Percentiles rank a stretch among this genome's conserved stretches.
Evolutionary conservation across 2,888 invertebrate genomes (phyloP).

Genomic region (Caenorhabditis uteleia): DNA sequence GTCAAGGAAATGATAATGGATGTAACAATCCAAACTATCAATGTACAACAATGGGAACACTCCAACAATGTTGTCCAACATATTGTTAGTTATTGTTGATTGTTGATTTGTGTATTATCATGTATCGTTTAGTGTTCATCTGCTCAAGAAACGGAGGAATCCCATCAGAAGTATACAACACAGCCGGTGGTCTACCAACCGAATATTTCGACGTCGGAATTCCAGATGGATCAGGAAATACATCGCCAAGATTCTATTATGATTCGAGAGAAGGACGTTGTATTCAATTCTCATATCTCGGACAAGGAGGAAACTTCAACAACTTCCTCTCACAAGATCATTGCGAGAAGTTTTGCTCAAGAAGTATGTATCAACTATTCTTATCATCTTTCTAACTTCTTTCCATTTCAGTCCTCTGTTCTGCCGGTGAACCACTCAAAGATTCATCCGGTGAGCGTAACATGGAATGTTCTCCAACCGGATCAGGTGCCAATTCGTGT

Average conservation of each 20-base stretch:
- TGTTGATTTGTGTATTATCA: not conserved
- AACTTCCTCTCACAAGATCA: conserved; percentile 68
- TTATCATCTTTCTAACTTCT: not conserved
- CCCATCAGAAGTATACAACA: conserved; percentile 69
- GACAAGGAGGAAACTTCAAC: conserved; percentile 69
- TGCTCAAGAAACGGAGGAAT: conserved; percentile 68
- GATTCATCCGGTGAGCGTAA: conserved; percentile 68
- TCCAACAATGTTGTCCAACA: conserved; percentile 69
- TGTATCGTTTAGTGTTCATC: conserved; percentile 54
- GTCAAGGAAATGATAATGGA: conserved; percentile 67
- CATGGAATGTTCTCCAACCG: conserved; percentile 68
- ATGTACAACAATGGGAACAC: conserved; percentile 68
- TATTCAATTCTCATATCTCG: conserved; percentile 68
- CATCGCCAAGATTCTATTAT: conserved; percentile 67
- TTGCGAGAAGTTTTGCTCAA: conserved; percentile 69
- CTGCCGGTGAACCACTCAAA: conserved; percentile 69
- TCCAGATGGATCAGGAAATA: conserved; percentile 64
- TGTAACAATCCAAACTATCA: conserved; percentile 69
- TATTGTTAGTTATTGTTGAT: conserved; percentile 47
- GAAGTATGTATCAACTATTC: conserved; percentile 51
- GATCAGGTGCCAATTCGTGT: conserved; percentile 64
- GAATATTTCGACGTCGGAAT: conserved; percentile 69
- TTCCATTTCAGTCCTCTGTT: conserved; percentile 61
- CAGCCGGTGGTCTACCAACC: conserved; percentile 67
- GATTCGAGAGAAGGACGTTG: conserved; percentile 67